Conservation (phyloP, 2,888 invertebrate genomes). For the Phortica okadai region DNA sequence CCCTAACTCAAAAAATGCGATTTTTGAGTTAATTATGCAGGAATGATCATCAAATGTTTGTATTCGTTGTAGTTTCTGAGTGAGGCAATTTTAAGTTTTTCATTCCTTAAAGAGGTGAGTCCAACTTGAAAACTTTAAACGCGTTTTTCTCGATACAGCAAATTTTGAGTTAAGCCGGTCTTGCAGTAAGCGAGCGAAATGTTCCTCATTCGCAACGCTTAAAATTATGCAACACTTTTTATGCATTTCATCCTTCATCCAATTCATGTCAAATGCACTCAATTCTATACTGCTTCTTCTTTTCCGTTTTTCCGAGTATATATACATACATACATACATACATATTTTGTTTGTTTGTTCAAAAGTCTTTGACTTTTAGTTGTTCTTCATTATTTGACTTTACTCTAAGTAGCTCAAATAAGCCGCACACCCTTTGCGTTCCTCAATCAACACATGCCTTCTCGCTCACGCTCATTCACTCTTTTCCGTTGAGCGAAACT, state of each 20-base stretch:
- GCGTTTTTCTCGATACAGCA: no score
- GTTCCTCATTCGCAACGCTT: no score
- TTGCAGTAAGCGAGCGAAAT: no score
- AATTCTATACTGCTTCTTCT: background rate
- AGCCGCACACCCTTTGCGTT: background rate
- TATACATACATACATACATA: background rate
- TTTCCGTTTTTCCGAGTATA: background rate
- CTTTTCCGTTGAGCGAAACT: conserved; percentile 47
- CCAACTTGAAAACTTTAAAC: no score
- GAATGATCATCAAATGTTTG: no score
- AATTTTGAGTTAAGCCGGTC: no score
- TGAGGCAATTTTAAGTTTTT: no score
- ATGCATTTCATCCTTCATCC: background rate
- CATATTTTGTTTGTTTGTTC: background rate
- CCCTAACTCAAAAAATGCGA: no score
- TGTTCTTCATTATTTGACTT: background rate
- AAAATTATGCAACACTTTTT: conserved; percentile 20
- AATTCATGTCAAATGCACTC: no score
- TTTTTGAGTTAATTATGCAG: no score
- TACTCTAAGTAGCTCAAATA: background rate
- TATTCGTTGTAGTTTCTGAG: no score
- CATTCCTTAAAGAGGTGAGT: no score
- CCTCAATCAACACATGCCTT: background rate
- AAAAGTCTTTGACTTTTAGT: background rate
- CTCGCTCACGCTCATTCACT: background rate